These are phyloP conservation scores for Protonemura montana DNA, from an alignment of 2,888 invertebrate species.

Conservation along the genomic window DNA sequence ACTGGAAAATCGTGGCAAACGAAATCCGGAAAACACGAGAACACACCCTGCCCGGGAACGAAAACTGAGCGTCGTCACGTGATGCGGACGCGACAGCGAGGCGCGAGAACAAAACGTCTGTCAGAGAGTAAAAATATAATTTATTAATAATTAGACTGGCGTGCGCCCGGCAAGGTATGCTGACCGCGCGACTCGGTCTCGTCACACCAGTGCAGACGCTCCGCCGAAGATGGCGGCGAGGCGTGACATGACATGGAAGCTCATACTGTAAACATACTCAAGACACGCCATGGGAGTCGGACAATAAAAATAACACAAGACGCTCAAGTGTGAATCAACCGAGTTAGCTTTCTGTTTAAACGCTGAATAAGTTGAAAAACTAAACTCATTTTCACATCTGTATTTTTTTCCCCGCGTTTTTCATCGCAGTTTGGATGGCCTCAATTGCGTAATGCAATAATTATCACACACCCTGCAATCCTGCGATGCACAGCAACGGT, in stretches of 20 bases:
- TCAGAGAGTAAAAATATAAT: background rate
- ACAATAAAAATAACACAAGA: background rate
- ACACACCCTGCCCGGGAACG: background rate
- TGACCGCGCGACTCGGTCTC: background rate
- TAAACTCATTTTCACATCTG: background rate
- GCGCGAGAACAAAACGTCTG: background rate
- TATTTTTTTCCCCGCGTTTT: background rate
- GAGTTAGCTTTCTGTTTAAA: background rate
- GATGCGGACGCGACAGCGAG: background rate
- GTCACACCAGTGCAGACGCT: background rate
- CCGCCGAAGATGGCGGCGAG: background rate
- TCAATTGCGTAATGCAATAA: background rate
- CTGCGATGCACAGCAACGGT: background rate
- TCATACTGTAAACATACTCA: background rate
- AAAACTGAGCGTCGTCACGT: background rate
- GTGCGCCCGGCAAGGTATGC: background rate
- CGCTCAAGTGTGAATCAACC: background rate
- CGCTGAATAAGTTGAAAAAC: background rate
- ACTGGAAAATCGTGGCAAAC: background rate
- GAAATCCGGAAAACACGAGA: background rate
- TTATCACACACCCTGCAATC: constrained; percentile 24
- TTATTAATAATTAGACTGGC: constrained; percentile 15
- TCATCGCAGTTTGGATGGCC: background rate
- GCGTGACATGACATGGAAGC: background rate
- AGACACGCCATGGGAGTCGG: background rate